Evolutionary conservation across 2,888 invertebrate species (phyloP).

Genomic region (Lasioglossum vierecki): DNA sequence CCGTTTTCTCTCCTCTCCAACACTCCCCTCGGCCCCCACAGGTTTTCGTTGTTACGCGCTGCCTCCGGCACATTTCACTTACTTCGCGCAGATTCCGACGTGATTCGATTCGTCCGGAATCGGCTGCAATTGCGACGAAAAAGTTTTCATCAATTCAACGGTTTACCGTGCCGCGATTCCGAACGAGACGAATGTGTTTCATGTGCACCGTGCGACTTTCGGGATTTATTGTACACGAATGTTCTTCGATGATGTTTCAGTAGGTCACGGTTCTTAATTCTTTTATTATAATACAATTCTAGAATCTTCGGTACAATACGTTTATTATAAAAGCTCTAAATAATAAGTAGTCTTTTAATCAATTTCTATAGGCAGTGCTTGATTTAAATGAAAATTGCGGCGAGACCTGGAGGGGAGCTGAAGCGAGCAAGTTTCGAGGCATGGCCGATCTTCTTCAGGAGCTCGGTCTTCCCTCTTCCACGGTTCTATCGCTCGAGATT

Average conservation of each 20-base stretch:
- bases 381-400: not conserved
- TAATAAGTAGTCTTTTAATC: too few relatives aligned
- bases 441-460: not conserved
- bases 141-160: not conserved
- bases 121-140: not conserved
- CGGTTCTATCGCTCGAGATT: not conserved
- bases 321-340: too few relatives aligned
- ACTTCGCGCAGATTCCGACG: constrained; percentile 1
- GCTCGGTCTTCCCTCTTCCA: not conserved
- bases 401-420: not conserved
- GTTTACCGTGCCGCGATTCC: not conserved
- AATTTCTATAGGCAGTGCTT: too few relatives aligned
- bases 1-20: not conserved
- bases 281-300: not conserved
- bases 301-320: too few relatives aligned
- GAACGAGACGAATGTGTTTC: not conserved
- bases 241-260: not conserved
- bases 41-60: not conserved
- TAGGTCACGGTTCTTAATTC: not conserved
- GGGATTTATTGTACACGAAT: not conserved
- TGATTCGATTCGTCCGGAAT: not conserved
- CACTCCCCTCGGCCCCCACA: not conserved
- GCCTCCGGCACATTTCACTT: not conserved
- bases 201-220: not conserved
- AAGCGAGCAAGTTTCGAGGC: not conserved